These are phyloP conservation scores for Harpagus bidentatus DNA, from an alignment of 2,113 vertebrate species.

Conservation along the genomic window DNA sequence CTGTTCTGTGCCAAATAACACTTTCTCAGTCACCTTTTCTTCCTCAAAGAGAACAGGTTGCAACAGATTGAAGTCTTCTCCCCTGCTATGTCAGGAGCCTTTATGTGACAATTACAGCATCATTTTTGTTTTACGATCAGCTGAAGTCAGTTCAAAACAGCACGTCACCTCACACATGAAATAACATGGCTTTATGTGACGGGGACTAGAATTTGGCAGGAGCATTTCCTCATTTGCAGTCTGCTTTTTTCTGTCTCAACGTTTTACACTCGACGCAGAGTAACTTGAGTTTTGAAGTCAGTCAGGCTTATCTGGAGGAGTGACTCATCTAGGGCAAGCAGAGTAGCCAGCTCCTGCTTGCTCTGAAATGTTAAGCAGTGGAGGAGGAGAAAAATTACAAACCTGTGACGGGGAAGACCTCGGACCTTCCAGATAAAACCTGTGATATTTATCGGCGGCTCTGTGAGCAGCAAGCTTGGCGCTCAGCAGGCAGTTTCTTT, in stretches of 20 bases:
- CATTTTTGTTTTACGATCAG: slow-evolving; percentile 64
- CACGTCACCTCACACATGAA: slow-evolving; percentile 50
- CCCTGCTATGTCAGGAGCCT: slow-evolving; percentile 51
- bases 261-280: neutral
- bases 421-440: neutral
- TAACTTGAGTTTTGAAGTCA: slow-evolving; percentile 53
- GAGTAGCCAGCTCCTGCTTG: slow-evolving; percentile 6
- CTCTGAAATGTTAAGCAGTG: neutral
- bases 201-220: slow-evolving; percentile 47
- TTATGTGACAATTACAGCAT: slow-evolving; percentile 65
- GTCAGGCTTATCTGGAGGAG: slow-evolving; percentile 46
- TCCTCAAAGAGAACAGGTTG: slow-evolving; percentile 57
- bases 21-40: slow-evolving; percentile 61
- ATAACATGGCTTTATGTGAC: slow-evolving; percentile 29
- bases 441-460: fast-evolving
- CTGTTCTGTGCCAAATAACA: slow-evolving; percentile 42
- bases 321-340: slow-evolving; percentile 54
- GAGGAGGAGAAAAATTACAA: slow-evolving; percentile 8
- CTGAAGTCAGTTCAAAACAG: slow-evolving; percentile 62
- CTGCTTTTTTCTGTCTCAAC: slow-evolving; percentile 42
- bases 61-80: slow-evolving; percentile 54
- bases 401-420: neutral
- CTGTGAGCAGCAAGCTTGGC: neutral
- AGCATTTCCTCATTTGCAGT: slow-evolving; percentile 36
- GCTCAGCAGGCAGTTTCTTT: neutral